phyloP scores from a whole-genome alignment of 2,888 invertebrate genomes.

The Nemoura dubitans region DNA sequence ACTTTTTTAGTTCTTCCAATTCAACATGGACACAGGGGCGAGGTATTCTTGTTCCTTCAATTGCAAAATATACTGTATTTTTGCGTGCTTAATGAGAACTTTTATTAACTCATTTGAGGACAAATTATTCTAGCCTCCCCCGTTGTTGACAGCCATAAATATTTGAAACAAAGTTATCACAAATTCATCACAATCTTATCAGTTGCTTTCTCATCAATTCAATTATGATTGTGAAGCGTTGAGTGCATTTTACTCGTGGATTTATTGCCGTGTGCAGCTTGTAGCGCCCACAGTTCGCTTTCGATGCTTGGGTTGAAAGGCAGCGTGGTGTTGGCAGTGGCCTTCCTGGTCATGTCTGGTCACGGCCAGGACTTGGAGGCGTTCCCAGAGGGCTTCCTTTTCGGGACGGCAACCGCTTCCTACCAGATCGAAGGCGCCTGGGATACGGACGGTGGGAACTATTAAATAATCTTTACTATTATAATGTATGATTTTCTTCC shows the following conservation, averaged over 20 bases:
- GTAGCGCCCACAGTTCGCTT: not conserved
- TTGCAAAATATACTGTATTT: too few species aligned
- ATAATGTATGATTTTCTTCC: too few species aligned
- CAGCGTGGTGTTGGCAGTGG: constrained; percentile 2
- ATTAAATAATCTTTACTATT: too few species aligned
- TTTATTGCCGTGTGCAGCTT: not conserved
- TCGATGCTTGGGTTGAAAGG: not conserved
- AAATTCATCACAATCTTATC: not conserved
- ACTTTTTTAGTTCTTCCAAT: too few species aligned
- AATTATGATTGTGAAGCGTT: not conserved
- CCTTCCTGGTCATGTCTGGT: not conserved
- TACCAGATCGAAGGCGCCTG: constrained; percentile 46
- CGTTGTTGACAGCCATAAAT: too few species aligned
- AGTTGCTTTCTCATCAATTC: not conserved
- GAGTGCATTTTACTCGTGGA: not conserved
- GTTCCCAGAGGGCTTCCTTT: constrained; percentile 37
- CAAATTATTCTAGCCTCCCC: too few species aligned
- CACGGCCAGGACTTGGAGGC: constrained; percentile 20
- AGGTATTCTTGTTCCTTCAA: too few species aligned
- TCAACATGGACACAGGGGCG: too few species aligned
- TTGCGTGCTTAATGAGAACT: too few species aligned
- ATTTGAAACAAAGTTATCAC: too few species aligned
- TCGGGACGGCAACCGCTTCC: constrained; percentile 40
- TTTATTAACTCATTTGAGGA: too few species aligned
- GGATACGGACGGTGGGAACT: constrained; percentile 29